Evolutionary conservation across 2,888 invertebrate species (phyloP), one percentile per base, ranked within the genome.

Genomic region (Craniophora ligustri): DNA sequence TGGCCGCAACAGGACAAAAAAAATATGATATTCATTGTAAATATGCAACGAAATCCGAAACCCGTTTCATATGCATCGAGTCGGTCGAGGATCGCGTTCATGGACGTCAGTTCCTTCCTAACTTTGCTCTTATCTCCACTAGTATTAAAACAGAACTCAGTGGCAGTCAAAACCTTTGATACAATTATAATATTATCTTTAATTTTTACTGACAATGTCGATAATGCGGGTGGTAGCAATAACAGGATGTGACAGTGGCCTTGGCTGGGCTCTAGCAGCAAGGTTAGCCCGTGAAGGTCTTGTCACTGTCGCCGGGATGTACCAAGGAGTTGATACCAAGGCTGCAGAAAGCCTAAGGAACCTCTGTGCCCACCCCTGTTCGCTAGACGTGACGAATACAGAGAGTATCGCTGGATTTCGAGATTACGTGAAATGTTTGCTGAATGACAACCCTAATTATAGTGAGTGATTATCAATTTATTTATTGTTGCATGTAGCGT

Each of bases 171-270:
- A 13, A 13, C n/a, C n/a, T n/a, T n/a, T n/a, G n/a, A n/a, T n/a
- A n/a, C n/a, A n/a, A n/a, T n/a, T n/a, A n/a, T n/a, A n/a, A n/a
- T n/a, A n/a, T n/a, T n/a, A n/a, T n/a, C n/a, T n/a, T 1, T 8
- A n/a, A n/a, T n/a, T 2, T 35, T 10, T 1, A 11, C 19, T n/a
- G 32, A 36, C 19, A 0, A 87, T 89, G 88, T 73, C 84, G 2
- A 67, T 85, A 40, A 87, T 75, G 8, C 79, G 87, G 50, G 94
- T 96, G 2, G 91, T 96, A 30, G 93, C 97, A 13, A 95, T 98
- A 67, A 97, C 97, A 5, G 98, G 98, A 32, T 98, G 98, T 82
- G 98, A 98, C 87, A 96, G 97, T 51, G 98, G 98, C 2, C 93
- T 98, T 11, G 98, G 98, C 48, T 97, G 95, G 87, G 95, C 95